phyloP scores from a whole-genome alignment of 2,797 vertebrate genomes.

The Mus minutoides region DNA sequence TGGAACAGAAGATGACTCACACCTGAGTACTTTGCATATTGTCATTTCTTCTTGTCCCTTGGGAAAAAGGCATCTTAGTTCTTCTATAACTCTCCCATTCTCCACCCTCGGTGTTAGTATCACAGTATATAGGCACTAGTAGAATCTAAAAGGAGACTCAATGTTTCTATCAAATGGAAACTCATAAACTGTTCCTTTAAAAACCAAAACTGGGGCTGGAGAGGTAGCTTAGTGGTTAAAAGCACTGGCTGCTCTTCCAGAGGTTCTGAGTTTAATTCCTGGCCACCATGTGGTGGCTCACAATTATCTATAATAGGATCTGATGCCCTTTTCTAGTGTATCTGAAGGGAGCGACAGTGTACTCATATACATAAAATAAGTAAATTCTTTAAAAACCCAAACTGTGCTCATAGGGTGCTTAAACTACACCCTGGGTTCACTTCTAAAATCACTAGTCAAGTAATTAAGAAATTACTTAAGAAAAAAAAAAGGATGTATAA shows the following conservation, averaged over 20 bases:
- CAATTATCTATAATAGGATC: background rate
- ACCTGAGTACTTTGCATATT: background rate
- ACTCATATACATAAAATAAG: background rate
- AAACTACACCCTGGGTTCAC: background rate
- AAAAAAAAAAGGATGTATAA: background rate
- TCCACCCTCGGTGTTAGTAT: background rate
- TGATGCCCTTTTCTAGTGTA: background rate
- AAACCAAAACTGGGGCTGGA: background rate
- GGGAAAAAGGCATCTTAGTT: constrained; percentile 6
- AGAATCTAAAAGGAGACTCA: background rate
- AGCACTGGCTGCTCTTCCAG: background rate
- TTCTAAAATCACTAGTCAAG: background rate
- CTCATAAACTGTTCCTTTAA: background rate
- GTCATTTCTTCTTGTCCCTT: background rate
- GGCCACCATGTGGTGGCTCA: background rate
- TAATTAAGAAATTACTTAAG: background rate
- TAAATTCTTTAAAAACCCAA: background rate
- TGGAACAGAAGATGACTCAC: constrained; percentile 1
- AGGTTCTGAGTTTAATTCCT: background rate
- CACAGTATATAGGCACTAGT: background rate
- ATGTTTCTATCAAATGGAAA: constrained; percentile 11
- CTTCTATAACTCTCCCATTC: background rate
- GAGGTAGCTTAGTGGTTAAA: background rate
- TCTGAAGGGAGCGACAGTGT: background rate
- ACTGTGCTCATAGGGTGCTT: background rate